Base-by-base conservation (phyloP, 2,113 vertebrate species). In the Dissostichus mawsoni region DNA sequence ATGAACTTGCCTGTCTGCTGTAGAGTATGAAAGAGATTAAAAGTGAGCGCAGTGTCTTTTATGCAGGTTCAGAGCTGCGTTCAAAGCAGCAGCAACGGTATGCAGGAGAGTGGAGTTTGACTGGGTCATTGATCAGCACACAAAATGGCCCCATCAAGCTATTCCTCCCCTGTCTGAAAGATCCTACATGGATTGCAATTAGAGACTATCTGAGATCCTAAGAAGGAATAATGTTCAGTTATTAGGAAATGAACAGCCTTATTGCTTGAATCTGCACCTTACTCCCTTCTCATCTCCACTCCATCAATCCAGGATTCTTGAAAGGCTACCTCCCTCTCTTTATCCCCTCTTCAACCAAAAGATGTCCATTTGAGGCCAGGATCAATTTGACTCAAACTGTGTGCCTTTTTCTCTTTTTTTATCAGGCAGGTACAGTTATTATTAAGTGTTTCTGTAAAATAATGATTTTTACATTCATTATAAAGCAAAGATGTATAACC, bases 101-200 rank as follows among this genome's bases (percentile, higher is more conserved):
- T 81, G 90, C 90, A 90, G 80, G 75, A 89, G 83, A 86, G 86
- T 16, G 20, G 84, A 88, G 87, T 82, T 90, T 89, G 92, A 92
- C 93, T 88, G 87, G 93, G 91, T 92, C 93, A 95, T 95, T 94
- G 94, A 95, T 95, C 92, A 92, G 87, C 87, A 70, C 82, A 92
- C 90, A 93, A 94, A 95, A 94, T 91, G 90, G 89, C 89, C 92
- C 90, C 93, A 94, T 95, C 93, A 93, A 93, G 92, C 78, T 56
- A 93, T 88, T 93, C 94, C 92, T 90, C 93, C 93, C 93, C 90
- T 76, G 76, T 87, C 91, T 92, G 84, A 94, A 90, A 92, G 92
- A 92, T 87, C 82, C 79, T 82, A 92, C 93, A 89, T 23, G 81
- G 81, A 83, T 85, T 68, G 89, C 92, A 94, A 94, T 94, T 95